phyloP scores from a whole-genome alignment of 1,140 invertebrate species.

The Brachionus rotundiformis region DNA sequence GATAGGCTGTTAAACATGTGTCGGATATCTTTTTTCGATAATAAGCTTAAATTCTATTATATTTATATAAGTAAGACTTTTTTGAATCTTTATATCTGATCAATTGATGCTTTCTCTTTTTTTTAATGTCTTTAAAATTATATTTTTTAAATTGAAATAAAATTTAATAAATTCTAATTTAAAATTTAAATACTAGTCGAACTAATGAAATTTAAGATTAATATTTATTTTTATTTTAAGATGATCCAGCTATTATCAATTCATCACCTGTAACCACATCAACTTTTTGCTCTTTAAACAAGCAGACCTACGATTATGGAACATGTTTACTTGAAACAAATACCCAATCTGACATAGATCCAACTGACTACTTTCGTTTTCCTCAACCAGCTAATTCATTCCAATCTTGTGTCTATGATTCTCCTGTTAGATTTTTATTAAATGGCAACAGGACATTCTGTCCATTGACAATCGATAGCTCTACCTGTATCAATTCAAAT shows the following conservation, averaged over 20 bases:
- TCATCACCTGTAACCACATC: not conserved
- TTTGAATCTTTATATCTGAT: too few relatives aligned
- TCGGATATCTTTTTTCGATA: too few relatives aligned
- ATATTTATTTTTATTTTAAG: too few relatives aligned
- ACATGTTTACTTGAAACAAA: not conserved
- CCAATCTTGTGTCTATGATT: not conserved
- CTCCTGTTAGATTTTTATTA: slow-evolving; percentile 1
- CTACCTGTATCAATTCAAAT: not conserved
- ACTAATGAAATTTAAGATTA: too few relatives aligned
- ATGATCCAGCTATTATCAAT: not conserved
- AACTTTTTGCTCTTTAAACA: not conserved
- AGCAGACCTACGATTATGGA: not conserved
- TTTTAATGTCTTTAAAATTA: too few relatives aligned
- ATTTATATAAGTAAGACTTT: too few relatives aligned
- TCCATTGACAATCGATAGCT: not conserved
- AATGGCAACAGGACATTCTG: slow-evolving; percentile 3
- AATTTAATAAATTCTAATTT: too few relatives aligned
- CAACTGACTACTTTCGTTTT: slow-evolving; percentile 32
- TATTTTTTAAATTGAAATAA: too few relatives aligned
- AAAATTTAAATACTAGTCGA: too few relatives aligned
- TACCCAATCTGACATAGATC: not conserved
- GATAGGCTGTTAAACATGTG: too few relatives aligned
- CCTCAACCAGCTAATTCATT: not conserved
- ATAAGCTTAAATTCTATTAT: too few relatives aligned
- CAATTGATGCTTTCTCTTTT: too few relatives aligned